Percentiles rank a stretch among this genome's conserved stretches.
phyloP scores from a whole-genome alignment of 2,797 vertebrate species.

The Echiichthys vipera region DNA sequence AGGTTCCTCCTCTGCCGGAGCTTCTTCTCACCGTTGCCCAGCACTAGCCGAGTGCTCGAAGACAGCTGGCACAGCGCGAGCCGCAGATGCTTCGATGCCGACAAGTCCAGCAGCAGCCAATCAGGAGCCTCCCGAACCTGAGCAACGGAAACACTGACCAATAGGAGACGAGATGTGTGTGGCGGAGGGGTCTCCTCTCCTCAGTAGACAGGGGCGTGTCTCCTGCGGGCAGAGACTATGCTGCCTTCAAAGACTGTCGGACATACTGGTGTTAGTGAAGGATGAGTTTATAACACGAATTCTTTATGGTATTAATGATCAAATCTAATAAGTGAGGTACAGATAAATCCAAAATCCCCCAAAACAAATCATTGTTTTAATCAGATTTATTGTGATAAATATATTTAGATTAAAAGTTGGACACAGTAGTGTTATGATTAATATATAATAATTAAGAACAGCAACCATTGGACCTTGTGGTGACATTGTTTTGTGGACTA shows the following conservation, averaged over 20 bases:
- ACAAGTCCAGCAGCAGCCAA: conserved; percentile 55
- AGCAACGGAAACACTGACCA: conserved; percentile 44
- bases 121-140: conserved; percentile 18
- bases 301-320: not conserved
- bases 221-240: conserved; percentile 28
- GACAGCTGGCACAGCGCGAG: conserved; percentile 79
- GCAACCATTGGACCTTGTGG: not conserved
- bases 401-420: not conserved
- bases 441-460: not conserved
- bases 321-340: not conserved
- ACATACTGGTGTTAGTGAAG: not conserved
- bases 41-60: conserved; percentile 56
- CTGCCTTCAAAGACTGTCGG: conserved; percentile 42
- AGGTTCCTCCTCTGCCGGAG: conserved; percentile 32
- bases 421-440: not conserved
- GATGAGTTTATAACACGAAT: not conserved
- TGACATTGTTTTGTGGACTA: not conserved
- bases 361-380: too few species aligned
- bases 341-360: not conserved
- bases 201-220: conserved; percentile 62
- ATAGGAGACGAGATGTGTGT: conserved; percentile 44
- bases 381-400: not conserved
- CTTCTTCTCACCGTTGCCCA: conserved; percentile 45
- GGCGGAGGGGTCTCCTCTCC: conserved; percentile 16
- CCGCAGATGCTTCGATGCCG: conserved; percentile 68